These are phyloP conservation scores for Agrochola circellaris DNA, from an alignment of 2,888 invertebrate species.

Conservation along the genomic window DNA sequence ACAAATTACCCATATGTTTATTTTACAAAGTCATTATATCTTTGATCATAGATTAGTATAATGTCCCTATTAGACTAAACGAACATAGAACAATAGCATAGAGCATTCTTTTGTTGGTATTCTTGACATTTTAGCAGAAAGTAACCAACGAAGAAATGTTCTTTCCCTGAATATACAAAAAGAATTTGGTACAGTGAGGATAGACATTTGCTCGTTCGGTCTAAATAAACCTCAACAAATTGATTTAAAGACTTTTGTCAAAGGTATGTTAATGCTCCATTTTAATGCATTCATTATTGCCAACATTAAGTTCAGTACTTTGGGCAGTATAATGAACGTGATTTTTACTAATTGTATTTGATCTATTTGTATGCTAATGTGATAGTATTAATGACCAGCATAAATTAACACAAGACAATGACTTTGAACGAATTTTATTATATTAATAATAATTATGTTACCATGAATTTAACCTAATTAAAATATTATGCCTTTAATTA, in stretches of 20 bases:
- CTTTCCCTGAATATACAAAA: no score
- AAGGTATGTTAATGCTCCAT: not conserved
- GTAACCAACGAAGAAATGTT: no score
- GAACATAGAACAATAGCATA: no score
- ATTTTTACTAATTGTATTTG: not conserved
- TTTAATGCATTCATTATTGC: not conserved
- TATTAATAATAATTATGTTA: constrained; percentile 32
- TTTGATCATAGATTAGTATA: no score
- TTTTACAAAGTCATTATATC: no score
- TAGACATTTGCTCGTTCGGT: no score
- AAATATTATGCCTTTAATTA: constrained; percentile 30
- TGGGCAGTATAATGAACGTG: not conserved
- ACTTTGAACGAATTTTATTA: constrained; percentile 41
- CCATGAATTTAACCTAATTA: constrained; percentile 38
- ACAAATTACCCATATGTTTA: no score
- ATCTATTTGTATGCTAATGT: not conserved
- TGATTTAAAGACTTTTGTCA: not conserved
- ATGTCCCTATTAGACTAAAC: no score
- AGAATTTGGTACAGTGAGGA: no score
- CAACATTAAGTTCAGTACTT: not conserved
- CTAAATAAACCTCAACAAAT: no score
- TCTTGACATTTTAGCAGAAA: no score
- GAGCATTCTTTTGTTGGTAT: no score
- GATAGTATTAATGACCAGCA: not conserved
- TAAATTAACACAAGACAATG: constrained; percentile 12